Conservation (phyloP, 2,113 vertebrate species). For the Hiodon alosoides region DNA sequence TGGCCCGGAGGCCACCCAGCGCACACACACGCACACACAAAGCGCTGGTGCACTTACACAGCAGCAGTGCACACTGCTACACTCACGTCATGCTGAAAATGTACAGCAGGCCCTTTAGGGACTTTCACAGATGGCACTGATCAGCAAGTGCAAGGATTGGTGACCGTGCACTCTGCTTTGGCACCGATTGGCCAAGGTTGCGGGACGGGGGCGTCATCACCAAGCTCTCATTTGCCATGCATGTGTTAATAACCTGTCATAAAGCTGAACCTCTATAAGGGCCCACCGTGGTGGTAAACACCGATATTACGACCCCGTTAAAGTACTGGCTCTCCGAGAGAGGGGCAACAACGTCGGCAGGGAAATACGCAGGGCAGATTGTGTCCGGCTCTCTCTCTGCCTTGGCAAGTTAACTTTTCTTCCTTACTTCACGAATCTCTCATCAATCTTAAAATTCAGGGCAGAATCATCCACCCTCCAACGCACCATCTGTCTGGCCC, state of each 20-base stretch:
- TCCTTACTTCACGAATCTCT: slow-evolving; percentile 14
- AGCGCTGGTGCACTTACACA: background rate
- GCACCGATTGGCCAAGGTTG: too few species aligned
- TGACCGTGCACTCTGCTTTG: too few species aligned
- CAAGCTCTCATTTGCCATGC: background rate
- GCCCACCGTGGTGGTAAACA: background rate
- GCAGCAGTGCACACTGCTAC: background rate
- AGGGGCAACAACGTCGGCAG: background rate
- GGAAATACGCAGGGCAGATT: slow-evolving; percentile 1
- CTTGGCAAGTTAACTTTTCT: slow-evolving; percentile 2
- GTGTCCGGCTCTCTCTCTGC: too few species aligned
- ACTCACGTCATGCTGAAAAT: slow-evolving; percentile 28
- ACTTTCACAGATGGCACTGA: slow-evolving; percentile 34
- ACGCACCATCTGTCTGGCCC: slow-evolving; percentile 12
- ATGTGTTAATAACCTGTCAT: background rate
- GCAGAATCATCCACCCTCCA: background rate
- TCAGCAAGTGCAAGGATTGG: slow-evolving; percentile 12
- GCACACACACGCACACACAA: background rate
- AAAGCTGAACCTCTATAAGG: background rate
- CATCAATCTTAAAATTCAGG: slow-evolving; percentile 13
- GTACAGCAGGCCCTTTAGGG: slow-evolving; percentile 36
- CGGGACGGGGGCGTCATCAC: background rate
- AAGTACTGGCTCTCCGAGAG: background rate
- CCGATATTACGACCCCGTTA: background rate
- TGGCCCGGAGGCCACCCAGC: background rate